Evolutionary conservation across 2,797 vertebrate genomes (phyloP), one percentile per base, ranked within the genome.

Genomic region (Peromyscus attwateri): DNA sequence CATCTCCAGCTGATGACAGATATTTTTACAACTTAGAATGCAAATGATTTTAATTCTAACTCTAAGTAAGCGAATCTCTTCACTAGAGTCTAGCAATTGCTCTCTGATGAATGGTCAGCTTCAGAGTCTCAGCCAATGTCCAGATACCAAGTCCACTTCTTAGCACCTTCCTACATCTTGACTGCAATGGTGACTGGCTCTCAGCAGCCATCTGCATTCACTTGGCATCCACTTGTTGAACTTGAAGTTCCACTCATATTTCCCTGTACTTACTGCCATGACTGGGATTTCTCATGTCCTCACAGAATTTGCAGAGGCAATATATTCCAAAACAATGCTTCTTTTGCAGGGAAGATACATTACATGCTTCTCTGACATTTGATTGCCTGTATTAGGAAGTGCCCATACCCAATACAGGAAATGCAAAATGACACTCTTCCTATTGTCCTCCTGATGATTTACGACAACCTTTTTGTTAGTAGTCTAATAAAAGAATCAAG

Each of bases 21-120:
- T 81, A 92, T 81, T 90, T 96, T 77, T 52, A 52, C 52, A 94
- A 46, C 29, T 77, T 46, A 68, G 29, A 70, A 84, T 49, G 79
- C 23, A 89, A 34, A 10, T 70, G 13, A 91, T 85, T 81, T 71
- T 64, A 34, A n/a, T 87, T 91, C 75, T 96, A 76, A 73, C 77
- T 85, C 89, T 94, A 87, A 83, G n/a, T 76, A 77, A 85, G 2
- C 25, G 49, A 13, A 43, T 57, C 40, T 87, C 46, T 82, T 90
- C 40, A 29, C n/a, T 80, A 29, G 17, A 52, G 34, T 84, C 31
- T 23, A 31, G 19, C 79, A 85, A 64, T 43, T 43, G 37, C 14
- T 89, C 43, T 68, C 6, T 70, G 68, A 70, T 14, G 27, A 91
- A 40, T 46, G 31, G 0, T 80, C 88, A 89, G 12, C 46, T 84